Base-by-base conservation (phyloP, 1,140 invertebrate genomes). In the Formica exsecta region DNA sequence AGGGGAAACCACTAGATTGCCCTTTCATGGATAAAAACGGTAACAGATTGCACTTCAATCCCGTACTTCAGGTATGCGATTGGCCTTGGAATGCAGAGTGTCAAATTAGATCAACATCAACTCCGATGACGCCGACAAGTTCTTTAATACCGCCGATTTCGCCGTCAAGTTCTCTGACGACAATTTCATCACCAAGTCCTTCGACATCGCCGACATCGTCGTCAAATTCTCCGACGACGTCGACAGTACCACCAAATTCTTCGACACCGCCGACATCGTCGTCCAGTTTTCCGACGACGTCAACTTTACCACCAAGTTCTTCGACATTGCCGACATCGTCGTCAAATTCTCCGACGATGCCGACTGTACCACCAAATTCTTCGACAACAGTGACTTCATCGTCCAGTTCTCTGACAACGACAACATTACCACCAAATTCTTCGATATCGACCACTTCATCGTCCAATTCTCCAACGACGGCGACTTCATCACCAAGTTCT, bases 211-310 rank as follows among this genome's bases (percentile, higher is more conserved):
- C 41, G 41, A 44, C 11, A 2, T 44, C 9, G 93, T 94, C 79
- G 96, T 95, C 93, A 96, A 94, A 93, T 94, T 95, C 86, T 96
- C 96, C 86, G 91, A 91, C n/a, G 2, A 4, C 68, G 9, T 6
- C 19, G 48, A 44, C 41, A 11, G 2, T 2, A 44, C 7, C 6
- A 38, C 3, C 41, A 44, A 11, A 1, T 51, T 19, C 36, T 38
- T 5, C 22, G 6, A 29, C 11, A 3, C 3, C 1, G 22, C 0
- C 19, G 13, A 74, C 85, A 5, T 90, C 90, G 32, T 22, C 57
- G 1, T 51, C 13, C 3, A 51, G 6, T 94, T 95, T 86, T 96
- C 7, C 48, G 5, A 68, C 11, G 1, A 16, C 66, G 7, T 4
- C 7, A 29, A 32, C 32, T 32, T 32, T 4, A 32, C 3, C 32